These are phyloP conservation scores for Sylvia atricapilla DNA, from an alignment of 2,113 vertebrate genomes.

Conservation along the genomic window DNA sequence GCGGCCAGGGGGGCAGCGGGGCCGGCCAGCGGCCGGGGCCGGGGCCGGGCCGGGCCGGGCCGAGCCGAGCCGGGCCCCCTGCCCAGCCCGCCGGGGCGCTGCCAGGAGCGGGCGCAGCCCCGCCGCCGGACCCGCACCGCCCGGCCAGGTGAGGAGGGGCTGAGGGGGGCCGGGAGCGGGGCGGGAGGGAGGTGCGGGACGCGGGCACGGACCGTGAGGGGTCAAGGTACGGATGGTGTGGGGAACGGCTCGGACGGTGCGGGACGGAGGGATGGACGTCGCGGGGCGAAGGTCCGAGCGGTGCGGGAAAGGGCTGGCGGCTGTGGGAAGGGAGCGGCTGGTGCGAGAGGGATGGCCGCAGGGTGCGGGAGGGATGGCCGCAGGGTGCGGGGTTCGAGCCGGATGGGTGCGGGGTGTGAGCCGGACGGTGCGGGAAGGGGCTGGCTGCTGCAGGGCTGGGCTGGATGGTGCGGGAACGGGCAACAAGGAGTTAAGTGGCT, in stretches of 20 bases:
- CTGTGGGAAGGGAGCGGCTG: not conserved
- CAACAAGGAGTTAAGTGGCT: not conserved
- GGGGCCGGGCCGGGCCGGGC: too few relatives aligned
- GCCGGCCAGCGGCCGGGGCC: not conserved
- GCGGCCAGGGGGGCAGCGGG: not conserved
- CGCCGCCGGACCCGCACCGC: too few relatives aligned
- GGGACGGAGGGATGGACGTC: not conserved
- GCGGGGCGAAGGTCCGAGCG: not conserved
- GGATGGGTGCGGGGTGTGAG: too few relatives aligned
- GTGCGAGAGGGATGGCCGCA: not conserved
- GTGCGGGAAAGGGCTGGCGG: not conserved
- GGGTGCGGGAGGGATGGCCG: not conserved
- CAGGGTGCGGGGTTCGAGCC: too few relatives aligned
- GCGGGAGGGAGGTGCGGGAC: not conserved
- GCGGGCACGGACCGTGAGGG: not conserved
- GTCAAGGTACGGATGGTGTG: not conserved
- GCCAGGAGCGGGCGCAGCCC: too few relatives aligned
- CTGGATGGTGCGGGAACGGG: not conserved
- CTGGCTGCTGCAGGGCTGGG: not conserved
- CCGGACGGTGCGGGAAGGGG: too few relatives aligned
- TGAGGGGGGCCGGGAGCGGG: not conserved
- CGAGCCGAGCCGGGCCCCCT: too few relatives aligned
- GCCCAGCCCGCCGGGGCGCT: too few relatives aligned
- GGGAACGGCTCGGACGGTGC: not conserved
- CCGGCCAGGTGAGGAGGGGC: too few relatives aligned